Evolutionary conservation across 2,113 vertebrate genomes (phyloP), one percentile per base, ranked within the genome.

Genomic region (Eretmochelys imbricata): DNA sequence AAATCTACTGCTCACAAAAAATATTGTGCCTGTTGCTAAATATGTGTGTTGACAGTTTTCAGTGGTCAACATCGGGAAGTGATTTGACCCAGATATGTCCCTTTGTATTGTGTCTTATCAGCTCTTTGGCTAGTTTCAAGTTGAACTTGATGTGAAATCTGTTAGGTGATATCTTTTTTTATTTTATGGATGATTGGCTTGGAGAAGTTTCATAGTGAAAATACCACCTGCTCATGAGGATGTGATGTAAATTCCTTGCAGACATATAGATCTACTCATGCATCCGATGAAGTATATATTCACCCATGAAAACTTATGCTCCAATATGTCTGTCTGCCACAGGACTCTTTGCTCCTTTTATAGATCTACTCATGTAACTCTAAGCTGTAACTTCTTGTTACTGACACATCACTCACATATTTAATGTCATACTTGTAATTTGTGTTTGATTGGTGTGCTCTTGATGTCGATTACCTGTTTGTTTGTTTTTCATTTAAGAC

Each of bases 371-470:
- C 83, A 87, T 83, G 75, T 79, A 89, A 48, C 8, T 95, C 31
- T 89, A 78, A 94, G 78, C 82, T 91, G 55, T 69, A 78, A 88
- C 94, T 94, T 96, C 3, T 92, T 96, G 87, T 85, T 83, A 91
- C 89, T 94, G 94, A 88, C 95, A 91, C 7, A 92, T 93, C 75
- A 87, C 12, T 93, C 92, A 94, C 16, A 85, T 93, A 92, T 93
- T 92, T 97, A 95, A 96, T 96, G 85, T 94, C 93, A 94, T 59
- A 90, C 20, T 24, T 96, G 76, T 87, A 89, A 88, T 55, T 10
- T 83, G 81, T 85, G 80, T 91, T 91, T 95, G 92, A 96, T 85
- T 90, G 82, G 94, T 93, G 69, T 90, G 82, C 29, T 94, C 79
- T 96, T 94, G 80, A 87, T 90, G 29, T 75, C 62, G 88, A 85